These are phyloP conservation scores for Salvator merianae DNA, from an alignment of 2,113 vertebrate species.

Conservation along the genomic window DNA sequence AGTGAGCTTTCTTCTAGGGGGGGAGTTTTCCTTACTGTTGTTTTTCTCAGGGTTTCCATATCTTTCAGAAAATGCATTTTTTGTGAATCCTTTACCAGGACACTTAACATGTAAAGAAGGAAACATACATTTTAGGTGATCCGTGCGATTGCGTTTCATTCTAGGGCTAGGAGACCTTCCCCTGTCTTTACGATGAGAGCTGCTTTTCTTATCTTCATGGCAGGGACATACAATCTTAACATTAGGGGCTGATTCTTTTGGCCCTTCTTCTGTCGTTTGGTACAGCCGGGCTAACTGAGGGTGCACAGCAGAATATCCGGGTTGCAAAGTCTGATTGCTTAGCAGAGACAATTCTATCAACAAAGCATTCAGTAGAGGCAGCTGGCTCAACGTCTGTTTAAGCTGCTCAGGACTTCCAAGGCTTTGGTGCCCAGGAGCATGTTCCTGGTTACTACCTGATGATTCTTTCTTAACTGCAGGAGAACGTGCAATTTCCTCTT, in stretches of 20 bases:
- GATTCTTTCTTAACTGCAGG: background rate
- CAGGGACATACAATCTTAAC: background rate
- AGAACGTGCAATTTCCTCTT: background rate
- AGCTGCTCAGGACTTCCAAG: background rate
- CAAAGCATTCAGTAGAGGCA: slow-evolving; percentile 88
- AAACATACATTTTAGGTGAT: background rate
- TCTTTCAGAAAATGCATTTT: slow-evolving; percentile 40
- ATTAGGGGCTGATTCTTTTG: background rate
- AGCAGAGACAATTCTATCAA: slow-evolving; percentile 85
- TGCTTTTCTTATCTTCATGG: background rate
- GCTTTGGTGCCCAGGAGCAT: too few species aligned
- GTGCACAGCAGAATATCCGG: background rate
- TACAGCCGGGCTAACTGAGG: slow-evolving; percentile 71
- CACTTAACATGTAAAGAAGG: background rate
- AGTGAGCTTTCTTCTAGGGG: slow-evolving; percentile 70
- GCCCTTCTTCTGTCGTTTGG: slow-evolving; percentile 35
- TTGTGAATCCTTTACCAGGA: slow-evolving; percentile 33
- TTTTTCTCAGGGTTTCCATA: slow-evolving; percentile 39
- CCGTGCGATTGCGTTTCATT: slow-evolving; percentile 26
- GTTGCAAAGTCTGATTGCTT: slow-evolving; percentile 50
- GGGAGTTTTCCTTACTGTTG: slow-evolving; percentile 38
- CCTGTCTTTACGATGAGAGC: background rate
- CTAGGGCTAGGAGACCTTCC: slow-evolving; percentile 22
- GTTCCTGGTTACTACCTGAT: background rate
- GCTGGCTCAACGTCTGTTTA: slow-evolving; percentile 64